Conservation (phyloP, 64 coral and sea anemone genomes). For the Catalaphyllia jardinei region DNA sequence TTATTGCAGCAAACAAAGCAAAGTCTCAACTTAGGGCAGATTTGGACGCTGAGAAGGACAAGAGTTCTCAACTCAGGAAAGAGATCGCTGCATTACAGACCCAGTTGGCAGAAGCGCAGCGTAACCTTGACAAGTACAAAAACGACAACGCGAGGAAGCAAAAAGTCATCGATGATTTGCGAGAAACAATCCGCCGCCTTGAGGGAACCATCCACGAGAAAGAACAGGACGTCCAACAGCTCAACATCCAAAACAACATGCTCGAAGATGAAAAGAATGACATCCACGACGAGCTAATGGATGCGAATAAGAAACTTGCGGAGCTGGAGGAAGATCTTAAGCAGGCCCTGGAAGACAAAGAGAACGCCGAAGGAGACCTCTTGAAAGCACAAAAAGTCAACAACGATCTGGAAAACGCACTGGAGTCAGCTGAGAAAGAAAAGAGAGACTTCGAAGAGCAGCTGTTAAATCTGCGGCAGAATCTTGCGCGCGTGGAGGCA, state of each 20-base stretch:
- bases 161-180: conserved; percentile 88
- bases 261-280: conserved; percentile 91
- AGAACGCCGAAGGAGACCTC: conserved; percentile 73
- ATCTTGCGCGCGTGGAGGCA: conserved; percentile 57
- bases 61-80: conserved; percentile 74
- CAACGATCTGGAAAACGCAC: conserved; percentile 74
- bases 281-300: conserved; percentile 75
- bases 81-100: conserved; percentile 77
- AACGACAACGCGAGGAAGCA: conserved; percentile 89
- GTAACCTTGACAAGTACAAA: conserved; percentile 73
- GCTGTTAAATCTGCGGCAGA: conserved; percentile 59
- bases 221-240: conserved; percentile 79
- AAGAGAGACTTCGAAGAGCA: conserved; percentile 84
- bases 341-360: conserved; percentile 66
- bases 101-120: conserved; percentile 71
- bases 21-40: conserved; percentile 80
- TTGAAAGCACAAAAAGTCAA: conserved; percentile 64
- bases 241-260: conserved; percentile 84
- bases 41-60: conserved; percentile 86
- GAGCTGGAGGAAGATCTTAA: conserved; percentile 69
- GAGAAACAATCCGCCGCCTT: conserved; percentile 71
- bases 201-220: conserved; percentile 86
- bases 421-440: conserved; percentile 71
- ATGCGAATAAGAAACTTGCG: conserved; percentile 72
- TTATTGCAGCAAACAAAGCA: conserved; percentile 74